These are phyloP conservation scores for Nautilus pompilius DNA, from an alignment of 1,140 invertebrate genomes.

Conservation along the genomic window DNA sequence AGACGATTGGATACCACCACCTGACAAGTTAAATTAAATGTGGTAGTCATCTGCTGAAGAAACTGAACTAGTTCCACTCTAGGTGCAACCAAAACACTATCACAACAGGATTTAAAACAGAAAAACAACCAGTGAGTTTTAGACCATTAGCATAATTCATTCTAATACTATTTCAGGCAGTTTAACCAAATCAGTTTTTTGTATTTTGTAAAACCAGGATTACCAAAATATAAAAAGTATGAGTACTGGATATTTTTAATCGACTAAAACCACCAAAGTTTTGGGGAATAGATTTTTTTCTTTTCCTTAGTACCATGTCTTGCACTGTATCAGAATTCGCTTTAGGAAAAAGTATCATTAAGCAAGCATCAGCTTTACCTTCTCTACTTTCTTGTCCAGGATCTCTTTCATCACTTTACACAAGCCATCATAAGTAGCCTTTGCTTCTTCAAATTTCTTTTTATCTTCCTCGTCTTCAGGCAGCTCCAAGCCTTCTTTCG, in stretches of 20 bases:
- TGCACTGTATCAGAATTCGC: not conserved
- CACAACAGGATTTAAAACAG: not conserved
- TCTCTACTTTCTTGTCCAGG: constrained; percentile 96
- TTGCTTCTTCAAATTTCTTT: constrained; percentile 95
- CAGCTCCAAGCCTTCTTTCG: constrained; percentile 95
- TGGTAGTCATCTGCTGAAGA: not conserved
- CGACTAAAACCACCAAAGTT: not conserved
- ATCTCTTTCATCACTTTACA: constrained; percentile 99
- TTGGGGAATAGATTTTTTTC: not conserved
- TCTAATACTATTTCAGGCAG: not conserved
- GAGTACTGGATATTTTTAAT: not conserved
- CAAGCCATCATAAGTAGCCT: constrained; percentile 72
- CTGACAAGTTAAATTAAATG: constrained; percentile 28
- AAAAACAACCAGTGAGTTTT: not conserved
- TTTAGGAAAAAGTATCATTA: not conserved
- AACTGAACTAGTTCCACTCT: not conserved
- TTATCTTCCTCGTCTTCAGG: constrained; percentile 86
- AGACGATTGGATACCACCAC: constrained; percentile 89
- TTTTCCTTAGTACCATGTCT: not conserved
- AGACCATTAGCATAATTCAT: not conserved
- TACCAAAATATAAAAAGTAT: not conserved
- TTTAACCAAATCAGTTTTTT: not conserved
- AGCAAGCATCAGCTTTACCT: constrained; percentile 56
- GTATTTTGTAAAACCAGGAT: not conserved
- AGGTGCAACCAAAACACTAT: not conserved